Evolutionary conservation across 2,113 vertebrate species (phyloP), one percentile per base, ranked within the genome.

Genomic region (Colistium nudipinnis): DNA sequence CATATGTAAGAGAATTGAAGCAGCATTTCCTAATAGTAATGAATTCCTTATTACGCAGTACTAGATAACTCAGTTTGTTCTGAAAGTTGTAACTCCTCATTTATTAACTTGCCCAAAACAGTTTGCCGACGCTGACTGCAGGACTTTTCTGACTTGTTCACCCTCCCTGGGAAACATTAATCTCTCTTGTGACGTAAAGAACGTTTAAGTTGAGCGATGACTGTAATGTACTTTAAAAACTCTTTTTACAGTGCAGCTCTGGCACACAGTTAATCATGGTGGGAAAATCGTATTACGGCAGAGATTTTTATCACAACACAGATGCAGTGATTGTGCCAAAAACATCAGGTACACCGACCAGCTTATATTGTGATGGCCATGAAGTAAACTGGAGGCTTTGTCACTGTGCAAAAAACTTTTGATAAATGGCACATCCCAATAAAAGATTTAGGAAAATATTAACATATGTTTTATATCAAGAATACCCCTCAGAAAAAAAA

Each of bases 291-390:
- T 45, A 62, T 76, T 72, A 55, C 49, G 22, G 47, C n/a, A 61
- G 19, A 74, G 36, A 70, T 74, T 52, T 59, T 74, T 51, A 83
- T 80, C 53, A 62, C 25, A 36, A 19, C 44, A 56, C 33, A 62
- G 62, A 80, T 65, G 67, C 56, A 82, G 74, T 74, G 59, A 33
- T 73, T 76, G 43, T 64, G 69, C 80, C 80, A 81, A 71, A 79
- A 62, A 38, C 19, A 36, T 57, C 43, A 70, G 47, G 49, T 43
- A 28, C 62, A 30, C 20, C 13, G 19, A 53, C 1, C 31, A 25
- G 19, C 65, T 62, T 64, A 16, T 61, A 43, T 25, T 27, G 33
- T 57, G 54, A 60, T 48, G 24, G 36, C 16, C 12, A 16, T 25
- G 13, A 22, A 62, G 11, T n/a, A 20, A 28, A 30, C 41, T 49